phyloP scores from a whole-genome alignment of 1,140 invertebrate species.

The Palaemon carinicauda region DNA sequence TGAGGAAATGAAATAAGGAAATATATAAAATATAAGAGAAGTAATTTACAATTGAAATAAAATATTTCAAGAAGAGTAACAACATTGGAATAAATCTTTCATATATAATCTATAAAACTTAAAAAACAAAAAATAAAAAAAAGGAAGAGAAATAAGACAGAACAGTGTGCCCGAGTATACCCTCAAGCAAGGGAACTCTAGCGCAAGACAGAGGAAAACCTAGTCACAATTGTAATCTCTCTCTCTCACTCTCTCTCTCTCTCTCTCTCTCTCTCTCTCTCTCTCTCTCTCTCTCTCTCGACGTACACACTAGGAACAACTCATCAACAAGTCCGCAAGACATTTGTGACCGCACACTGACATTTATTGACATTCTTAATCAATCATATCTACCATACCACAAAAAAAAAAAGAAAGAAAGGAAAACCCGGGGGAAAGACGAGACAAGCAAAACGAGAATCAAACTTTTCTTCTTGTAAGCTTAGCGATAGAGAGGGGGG shows the following conservation, averaged over 20 bases:
- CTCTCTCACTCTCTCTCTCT: background rate
- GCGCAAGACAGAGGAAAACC: too few relatives aligned
- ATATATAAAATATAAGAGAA: too few relatives aligned
- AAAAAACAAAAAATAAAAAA: too few relatives aligned
- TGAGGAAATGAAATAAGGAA: too few relatives aligned
- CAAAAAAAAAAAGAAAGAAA: background rate
- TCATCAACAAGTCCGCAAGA: background rate
- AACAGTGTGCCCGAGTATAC: too few relatives aligned
- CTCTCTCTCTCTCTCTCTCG: background rate
- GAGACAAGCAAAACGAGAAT: background rate
- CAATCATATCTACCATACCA: background rate
- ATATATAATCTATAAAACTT: too few relatives aligned
- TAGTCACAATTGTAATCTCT: too few relatives aligned
- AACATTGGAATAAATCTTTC: too few relatives aligned
- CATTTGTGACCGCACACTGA: background rate
- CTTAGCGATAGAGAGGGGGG: background rate
- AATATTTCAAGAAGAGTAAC: too few relatives aligned
- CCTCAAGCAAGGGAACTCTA: too few relatives aligned
- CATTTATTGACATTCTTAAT: slow-evolving; percentile 13
- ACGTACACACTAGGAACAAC: background rate
- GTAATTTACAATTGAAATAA: too few relatives aligned
- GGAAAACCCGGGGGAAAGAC: background rate
- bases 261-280: background rate
- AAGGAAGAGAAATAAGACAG: too few relatives aligned
- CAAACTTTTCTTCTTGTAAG: background rate